Base-by-base conservation (phyloP, 2,113 vertebrate species). In the Phaethon lepturus region DNA sequence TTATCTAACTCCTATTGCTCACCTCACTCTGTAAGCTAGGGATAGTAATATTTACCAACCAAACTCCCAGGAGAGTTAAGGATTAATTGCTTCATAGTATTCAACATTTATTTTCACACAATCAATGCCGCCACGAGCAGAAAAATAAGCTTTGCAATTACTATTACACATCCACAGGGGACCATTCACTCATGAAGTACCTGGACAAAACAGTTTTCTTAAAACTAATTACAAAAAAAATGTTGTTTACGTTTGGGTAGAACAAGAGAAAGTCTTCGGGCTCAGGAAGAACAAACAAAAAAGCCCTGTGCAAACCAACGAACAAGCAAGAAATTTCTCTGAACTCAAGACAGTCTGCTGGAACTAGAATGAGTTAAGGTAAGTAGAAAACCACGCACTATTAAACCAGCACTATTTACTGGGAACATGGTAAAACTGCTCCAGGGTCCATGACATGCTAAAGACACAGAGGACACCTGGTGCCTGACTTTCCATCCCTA, bases 31-130 rank as follows among this genome's bases (percentile, higher is more conserved):
- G 35, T 40, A 58, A 85, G 33, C 38, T 86, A 77, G 94, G 87
- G 89, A 95, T 74, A 91, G 71, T 28, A 91, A 90, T 90, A 96
- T 95, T 91, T 94, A 95, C 86, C 78, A 83, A 56, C 50, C 62
- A 73, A 73, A 10, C 62, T 76, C 87, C 71, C 59, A 58, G 24
- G 55, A 82, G 87, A 79, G 25, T 58, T 76, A 55, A 93, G 81
- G 59, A 94, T 96, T 97, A 93, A 96, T 97, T 86, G 75, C 87
- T 96, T 90, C 58, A 35, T 52, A 82, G 78, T 79, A 75, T n/a
- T 90, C 77, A 96, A 85, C 63, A 40, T 94, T 83, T 95, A 93
- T 96, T 96, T 96, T 71, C 94, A 90, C 55, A 80, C 59, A 94
- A 91, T 95, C 76, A 78, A 13, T 95, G 67, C 89, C 67, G 77